Percentiles rank a stretch among this genome's conserved stretches.
Conservation (phyloP, 2,113 vertebrate species). For the Notarius lentiginosus region DNA sequence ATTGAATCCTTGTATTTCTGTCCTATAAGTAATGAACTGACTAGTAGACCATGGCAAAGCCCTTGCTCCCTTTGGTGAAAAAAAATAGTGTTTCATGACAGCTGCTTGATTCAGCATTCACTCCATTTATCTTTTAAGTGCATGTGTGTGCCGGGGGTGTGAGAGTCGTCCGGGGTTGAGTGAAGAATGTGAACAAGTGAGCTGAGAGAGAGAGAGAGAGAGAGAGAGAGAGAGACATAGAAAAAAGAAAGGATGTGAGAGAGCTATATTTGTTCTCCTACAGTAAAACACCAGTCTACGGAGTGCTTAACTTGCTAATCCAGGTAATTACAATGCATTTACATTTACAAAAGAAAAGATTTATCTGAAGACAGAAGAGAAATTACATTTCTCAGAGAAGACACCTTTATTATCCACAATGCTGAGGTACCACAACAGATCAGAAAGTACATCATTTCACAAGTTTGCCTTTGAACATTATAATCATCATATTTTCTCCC, state of each 20-base stretch:
- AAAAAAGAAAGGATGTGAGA: background rate
- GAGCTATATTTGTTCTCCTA: background rate
- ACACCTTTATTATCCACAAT: background rate
- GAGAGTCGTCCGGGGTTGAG: background rate
- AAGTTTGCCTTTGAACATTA: conserved; percentile 12
- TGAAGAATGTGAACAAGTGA: background rate
- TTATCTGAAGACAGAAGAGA: background rate
- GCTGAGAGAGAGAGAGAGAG: background rate
- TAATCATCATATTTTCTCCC: background rate
- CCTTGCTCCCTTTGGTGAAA: conserved; percentile 59
- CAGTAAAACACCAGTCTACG: background rate
- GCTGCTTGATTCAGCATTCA: conserved; percentile 53
- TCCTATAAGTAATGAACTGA: conserved; percentile 66
- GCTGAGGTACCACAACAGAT: background rate
- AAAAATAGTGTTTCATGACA: conserved; percentile 56
- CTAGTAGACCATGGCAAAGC: conserved; percentile 59
- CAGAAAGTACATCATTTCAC: background rate
- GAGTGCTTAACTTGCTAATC: conserved; percentile 30
- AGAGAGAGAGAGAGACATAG: background rate
- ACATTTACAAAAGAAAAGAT: conserved; percentile 10
- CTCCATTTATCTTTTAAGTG: conserved; percentile 56
- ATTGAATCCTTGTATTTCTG: conserved; percentile 71
- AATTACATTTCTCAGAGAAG: conserved; percentile 16
- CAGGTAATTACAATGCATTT: conserved; percentile 46
- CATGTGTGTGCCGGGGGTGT: background rate